Percentiles rank a stretch among this genome's conserved stretches.
phyloP scores from a whole-genome alignment of 2,797 vertebrate genomes.

The Dicrostonyx torquatus region DNA sequence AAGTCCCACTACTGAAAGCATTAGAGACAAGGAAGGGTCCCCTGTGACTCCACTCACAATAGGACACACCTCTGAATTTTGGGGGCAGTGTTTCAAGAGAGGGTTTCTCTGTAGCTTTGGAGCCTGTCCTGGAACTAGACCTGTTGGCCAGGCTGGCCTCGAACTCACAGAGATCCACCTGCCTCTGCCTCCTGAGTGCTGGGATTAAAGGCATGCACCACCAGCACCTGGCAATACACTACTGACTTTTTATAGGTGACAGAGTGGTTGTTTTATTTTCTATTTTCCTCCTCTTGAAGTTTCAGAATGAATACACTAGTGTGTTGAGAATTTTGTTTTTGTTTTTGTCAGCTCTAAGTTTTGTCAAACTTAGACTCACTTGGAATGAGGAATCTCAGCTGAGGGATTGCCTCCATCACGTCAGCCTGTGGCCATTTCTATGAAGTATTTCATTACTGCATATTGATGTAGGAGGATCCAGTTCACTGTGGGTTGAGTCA shows the following conservation, averaged over 20 bases:
- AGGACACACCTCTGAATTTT: conserved; percentile 3
- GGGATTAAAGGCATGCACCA: no score
- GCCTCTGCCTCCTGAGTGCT: no score
- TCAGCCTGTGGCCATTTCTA: background rate
- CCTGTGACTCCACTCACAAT: background rate
- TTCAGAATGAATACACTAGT: background rate
- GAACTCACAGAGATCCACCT: no score
- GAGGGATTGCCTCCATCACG: background rate
- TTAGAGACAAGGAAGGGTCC: background rate
- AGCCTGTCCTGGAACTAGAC: no score
- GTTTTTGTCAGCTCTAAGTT: background rate
- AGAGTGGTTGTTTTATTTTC: background rate
- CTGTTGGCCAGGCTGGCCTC: no score
- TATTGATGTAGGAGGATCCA: background rate
- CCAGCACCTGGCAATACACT: background rate
- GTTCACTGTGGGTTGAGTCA: no score
- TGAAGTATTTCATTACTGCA: background rate
- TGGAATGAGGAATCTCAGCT: background rate
- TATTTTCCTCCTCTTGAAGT: background rate
- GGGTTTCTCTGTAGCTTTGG: no score
- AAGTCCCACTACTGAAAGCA: background rate
- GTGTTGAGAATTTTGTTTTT: background rate
- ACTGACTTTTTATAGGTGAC: conserved; percentile 42
- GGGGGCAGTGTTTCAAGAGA: no score
- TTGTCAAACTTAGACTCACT: no score